Conservation (phyloP, 2,113 vertebrate species). For the Pygoscelis adeliae region DNA sequence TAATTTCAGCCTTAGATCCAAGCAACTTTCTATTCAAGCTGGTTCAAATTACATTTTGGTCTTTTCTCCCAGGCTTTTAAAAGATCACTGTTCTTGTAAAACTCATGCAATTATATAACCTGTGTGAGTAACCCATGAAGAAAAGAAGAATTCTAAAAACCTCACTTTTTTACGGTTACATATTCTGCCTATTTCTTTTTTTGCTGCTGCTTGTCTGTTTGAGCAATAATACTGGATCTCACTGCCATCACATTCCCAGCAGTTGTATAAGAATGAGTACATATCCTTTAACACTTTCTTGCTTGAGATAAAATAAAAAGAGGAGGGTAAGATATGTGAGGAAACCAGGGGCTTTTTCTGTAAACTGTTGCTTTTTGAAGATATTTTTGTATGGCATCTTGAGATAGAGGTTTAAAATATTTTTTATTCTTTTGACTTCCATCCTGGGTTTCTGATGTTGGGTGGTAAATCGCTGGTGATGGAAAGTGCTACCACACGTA, state of each 20-base stretch:
- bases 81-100: neutral
- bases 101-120: neutral
- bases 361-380: neutral
- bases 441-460: neutral
- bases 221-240: neutral
- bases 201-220: neutral
- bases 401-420: neutral
- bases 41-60: neutral
- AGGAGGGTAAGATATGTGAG: neutral
- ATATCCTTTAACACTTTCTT: neutral
- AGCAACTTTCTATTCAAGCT: neutral
- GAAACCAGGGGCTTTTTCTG: neutral
- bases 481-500: neutral
- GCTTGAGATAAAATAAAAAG: neutral
- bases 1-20: neutral
- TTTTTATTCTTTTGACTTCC: neutral
- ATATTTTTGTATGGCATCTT: neutral
- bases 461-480: neutral
- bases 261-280: neutral
- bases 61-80: neutral
- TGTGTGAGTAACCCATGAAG: neutral
- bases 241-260: neutral
- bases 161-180: neutral
- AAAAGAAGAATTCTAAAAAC: neutral
- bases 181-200: neutral